These are phyloP conservation scores for Opisthocomus hoazin DNA, from an alignment of 2,113 vertebrate genomes.

Conservation along the genomic window DNA sequence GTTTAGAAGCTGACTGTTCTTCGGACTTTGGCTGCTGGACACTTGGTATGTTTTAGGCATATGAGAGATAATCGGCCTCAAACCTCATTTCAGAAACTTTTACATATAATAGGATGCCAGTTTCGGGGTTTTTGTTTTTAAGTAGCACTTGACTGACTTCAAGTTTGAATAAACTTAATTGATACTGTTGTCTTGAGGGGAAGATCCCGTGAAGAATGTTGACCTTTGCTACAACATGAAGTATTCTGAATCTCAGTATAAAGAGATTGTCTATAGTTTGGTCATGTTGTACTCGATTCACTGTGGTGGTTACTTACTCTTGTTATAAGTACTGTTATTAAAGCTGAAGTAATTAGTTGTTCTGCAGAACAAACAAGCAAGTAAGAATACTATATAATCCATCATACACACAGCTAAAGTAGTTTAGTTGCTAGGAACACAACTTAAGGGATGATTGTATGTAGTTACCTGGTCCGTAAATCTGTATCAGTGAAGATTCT, in stretches of 20 bases:
- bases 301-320: not conserved
- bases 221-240: not conserved
- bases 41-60: not conserved
- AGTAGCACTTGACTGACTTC: not conserved
- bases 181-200: not conserved
- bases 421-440: not conserved
- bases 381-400: not conserved
- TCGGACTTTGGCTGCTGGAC: not conserved
- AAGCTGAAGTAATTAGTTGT: not conserved
- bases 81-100: not conserved
- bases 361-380: not conserved
- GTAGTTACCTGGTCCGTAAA: not conserved
- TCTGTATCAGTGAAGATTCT: not conserved
- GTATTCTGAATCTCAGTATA: not conserved
- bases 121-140: not conserved
- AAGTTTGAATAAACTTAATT: not conserved
- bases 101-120: not conserved
- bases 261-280: not conserved
- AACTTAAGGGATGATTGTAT: not conserved
- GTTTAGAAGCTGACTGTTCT: not conserved
- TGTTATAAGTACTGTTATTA: not conserved
- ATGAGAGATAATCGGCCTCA: not conserved
- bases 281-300: not conserved
- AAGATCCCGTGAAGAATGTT: not conserved
- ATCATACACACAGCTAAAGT: not conserved